phyloP scores from a whole-genome alignment of 2,888 invertebrate species.

The Tiliacea aurago region DNA sequence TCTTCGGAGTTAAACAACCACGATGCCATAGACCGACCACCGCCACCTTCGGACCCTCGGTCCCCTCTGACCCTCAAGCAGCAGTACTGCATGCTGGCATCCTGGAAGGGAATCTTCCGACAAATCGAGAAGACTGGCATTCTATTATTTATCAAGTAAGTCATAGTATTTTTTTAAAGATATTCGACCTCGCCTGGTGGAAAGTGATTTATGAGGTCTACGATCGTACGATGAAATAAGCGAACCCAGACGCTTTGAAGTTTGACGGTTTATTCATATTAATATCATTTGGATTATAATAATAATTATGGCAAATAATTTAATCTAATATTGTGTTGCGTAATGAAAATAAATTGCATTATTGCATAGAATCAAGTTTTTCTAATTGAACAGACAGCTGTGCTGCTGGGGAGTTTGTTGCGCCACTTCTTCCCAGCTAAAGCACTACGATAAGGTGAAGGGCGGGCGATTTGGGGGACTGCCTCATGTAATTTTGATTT shows the following conservation, averaged over 20 bases:
- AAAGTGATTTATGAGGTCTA: not conserved
- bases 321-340: too few species aligned
- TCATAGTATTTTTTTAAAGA: conserved; percentile 62
- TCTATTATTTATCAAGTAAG: conserved; percentile 97
- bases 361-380: too few species aligned
- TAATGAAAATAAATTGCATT: too few species aligned
- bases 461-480: too few species aligned
- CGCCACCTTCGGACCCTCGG: conserved; percentile 93
- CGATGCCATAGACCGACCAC: conserved; percentile 90
- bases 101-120: conserved; percentile 97
- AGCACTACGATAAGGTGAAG: too few species aligned
- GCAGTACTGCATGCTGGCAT: conserved; percentile 96
- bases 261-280: not conserved
- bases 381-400: too few species aligned
- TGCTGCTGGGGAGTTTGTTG: too few species aligned
- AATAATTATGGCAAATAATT: too few species aligned
- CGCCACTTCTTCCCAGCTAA: too few species aligned
- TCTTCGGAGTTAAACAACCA: conserved; percentile 83
- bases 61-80: conserved; percentile 96
- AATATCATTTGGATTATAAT: too few species aligned
- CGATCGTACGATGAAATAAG: too few species aligned
- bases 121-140: conserved; percentile 97
- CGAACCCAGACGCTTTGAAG: not conserved
- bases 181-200: not conserved
- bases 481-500: too few species aligned